A percentile compares a stretch with the other conserved stretches of the same genome.
phyloP scores from a whole-genome alignment of 2,888 invertebrate species.

The Erebia palarica region DNA sequence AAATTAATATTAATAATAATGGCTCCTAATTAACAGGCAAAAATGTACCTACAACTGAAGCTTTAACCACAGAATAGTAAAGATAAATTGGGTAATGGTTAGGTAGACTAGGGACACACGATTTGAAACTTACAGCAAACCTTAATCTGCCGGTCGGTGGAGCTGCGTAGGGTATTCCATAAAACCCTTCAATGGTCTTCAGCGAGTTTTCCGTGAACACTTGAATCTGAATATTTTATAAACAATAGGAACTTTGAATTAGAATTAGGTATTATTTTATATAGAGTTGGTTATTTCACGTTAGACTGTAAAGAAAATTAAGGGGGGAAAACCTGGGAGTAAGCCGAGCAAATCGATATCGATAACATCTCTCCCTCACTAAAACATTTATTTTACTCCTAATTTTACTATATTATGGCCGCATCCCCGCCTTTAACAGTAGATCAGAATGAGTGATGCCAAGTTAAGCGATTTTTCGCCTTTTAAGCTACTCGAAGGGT shows the following conservation, averaged over 20 bases:
- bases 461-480: no score
- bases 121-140: constrained; percentile 83
- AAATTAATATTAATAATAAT: constrained; percentile 26
- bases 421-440: no score
- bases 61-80: background rate
- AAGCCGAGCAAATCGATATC: no score
- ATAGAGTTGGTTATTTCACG: background rate
- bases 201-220: constrained; percentile 84
- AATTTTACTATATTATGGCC: no score
- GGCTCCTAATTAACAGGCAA: no score
- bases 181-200: constrained; percentile 85
- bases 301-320: background rate
- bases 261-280: background rate
- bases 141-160: constrained; percentile 88
- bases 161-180: constrained; percentile 91
- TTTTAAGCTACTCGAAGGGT: no score
- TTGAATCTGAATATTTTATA: constrained; percentile 80
- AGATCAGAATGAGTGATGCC: no score
- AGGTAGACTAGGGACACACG: background rate
- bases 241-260: constrained; percentile 2
- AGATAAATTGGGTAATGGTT: background rate
- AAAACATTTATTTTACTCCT: no score
- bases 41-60: background rate
- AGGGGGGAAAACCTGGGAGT: no score
- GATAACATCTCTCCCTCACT: no score